A percentile compares a stretch with the other conserved stretches of the same genome.
These are phyloP conservation scores for Liasis olivaceus DNA, from an alignment of 2,797 vertebrate genomes.

Conservation along the genomic window DNA sequence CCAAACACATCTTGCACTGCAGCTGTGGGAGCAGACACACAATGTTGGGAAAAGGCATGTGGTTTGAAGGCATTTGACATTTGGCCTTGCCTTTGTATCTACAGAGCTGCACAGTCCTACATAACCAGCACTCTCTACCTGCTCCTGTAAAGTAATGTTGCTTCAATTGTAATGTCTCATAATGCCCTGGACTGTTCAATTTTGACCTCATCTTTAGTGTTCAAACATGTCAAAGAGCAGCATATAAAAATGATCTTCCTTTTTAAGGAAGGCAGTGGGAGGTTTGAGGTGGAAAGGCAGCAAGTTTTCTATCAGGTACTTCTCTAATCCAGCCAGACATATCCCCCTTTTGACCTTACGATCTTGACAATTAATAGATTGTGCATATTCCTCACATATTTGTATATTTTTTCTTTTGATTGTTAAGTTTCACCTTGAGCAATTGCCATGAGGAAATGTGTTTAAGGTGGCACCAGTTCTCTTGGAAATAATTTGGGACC, in stretches of 20 bases:
- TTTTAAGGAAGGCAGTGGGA: neutral
- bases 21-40: neutral
- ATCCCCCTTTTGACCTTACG: neutral
- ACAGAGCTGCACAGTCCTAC: neutral
- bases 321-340: neutral
- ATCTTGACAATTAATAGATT: neutral
- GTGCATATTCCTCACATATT: neutral
- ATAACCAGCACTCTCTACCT: neutral
- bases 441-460: neutral
- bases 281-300: neutral
- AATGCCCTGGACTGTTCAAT: neutral
- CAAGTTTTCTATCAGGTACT: neutral
- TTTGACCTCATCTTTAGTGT: neutral
- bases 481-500: constrained; percentile 24
- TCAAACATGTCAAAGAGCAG: neutral
- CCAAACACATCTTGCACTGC: neutral
- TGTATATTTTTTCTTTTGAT: neutral
- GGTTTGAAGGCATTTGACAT: neutral
- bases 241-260: neutral
- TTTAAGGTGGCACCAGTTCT: neutral
- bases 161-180: neutral
- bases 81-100: neutral
- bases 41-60: neutral
- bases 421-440: neutral
- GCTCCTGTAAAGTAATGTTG: neutral